Evolutionary conservation across 2,888 invertebrate species (phyloP), one percentile per base, ranked within the genome.

Genomic region (Agrochola litura): DNA sequence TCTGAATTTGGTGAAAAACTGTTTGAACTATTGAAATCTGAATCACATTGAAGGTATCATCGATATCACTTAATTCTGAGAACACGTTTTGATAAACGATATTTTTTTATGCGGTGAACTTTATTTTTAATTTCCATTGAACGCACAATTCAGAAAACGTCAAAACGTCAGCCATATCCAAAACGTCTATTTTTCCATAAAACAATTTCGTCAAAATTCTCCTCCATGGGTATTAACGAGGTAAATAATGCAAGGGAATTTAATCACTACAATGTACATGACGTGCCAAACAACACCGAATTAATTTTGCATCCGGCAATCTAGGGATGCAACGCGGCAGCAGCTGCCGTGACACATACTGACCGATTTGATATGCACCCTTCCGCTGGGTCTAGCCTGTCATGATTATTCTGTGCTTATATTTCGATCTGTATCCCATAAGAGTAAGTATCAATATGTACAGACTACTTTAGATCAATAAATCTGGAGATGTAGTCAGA

Each of bases 301-400:
- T 95, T 94, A 95, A 95, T 95, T 92, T 95, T 95, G 94, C 95
- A 95, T 93, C 91, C 88, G 89, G 91, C 95, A 95, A 95, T 95
- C 94, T 94, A 91, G 90, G 92, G 92, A 95, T 95, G 94, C 94
- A 92, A 87, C 91, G 64, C 91, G 91, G 91, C 89, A 89, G 89
- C 94, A 93, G 92, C 94, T 95, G 95, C 90, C 88, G 84, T 91
- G 93, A 94, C 95, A 94, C 85, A 88, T 89, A 88, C 93, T 94
- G 94, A 91, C 94, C 94, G 93, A 94, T 95, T 95, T 95, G 94
- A 93, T 95, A 95, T 95, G 95, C 95, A 95, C 95, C 95, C 95
- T 95, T 93, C 94, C 87, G 77, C 79, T 86, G 83, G 86, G 90
- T 88, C 89, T 90, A 89, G 90, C 90, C 84, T 88, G 89, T 88